A percentile compares a stretch with the other conserved stretches of the same genome.
Evolutionary conservation across 2,888 invertebrate species (phyloP).

Genomic region (Gerris lacustris): DNA sequence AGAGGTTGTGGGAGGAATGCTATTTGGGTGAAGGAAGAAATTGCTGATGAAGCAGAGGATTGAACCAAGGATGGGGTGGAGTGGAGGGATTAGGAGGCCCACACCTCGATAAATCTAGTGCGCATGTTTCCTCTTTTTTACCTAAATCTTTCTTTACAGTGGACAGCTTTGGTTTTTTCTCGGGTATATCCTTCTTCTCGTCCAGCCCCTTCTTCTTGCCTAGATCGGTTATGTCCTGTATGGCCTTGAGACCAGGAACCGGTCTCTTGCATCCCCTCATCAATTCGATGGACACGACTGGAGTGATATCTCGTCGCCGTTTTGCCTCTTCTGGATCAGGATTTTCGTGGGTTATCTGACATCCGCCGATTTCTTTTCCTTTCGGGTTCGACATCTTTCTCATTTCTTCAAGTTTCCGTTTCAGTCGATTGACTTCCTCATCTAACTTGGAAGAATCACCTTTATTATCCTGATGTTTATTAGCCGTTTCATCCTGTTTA

Average conservation of each 20-base stretch:
- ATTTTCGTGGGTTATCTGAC: conserved; percentile 26
- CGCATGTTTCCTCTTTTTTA: conserved; percentile 13
- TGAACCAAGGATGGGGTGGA: not conserved
- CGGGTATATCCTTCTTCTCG: conserved; percentile 21
- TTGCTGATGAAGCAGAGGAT: conserved; percentile 7
- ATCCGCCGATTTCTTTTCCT: conserved; percentile 15
- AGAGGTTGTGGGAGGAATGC: not conserved
- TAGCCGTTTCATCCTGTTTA: not conserved
- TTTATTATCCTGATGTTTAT: not conserved
- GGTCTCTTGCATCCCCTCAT: conserved; percentile 27
- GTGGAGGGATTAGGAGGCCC: not conserved
- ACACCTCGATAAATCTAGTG: conserved; percentile 20
- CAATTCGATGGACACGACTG: conserved; percentile 31
- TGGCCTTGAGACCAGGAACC: conserved; percentile 26
- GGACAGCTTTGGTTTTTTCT: conserved; percentile 20
- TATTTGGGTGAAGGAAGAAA: conserved; percentile 5
- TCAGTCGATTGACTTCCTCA: conserved; percentile 26
- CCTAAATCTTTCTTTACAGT: conserved; percentile 22
- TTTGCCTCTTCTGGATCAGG: conserved; percentile 26
- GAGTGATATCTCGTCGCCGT: conserved; percentile 28
- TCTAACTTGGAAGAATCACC: conserved; percentile 13
- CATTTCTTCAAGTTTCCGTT: conserved; percentile 27
- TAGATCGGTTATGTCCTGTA: conserved; percentile 23
- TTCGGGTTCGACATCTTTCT: conserved; percentile 14
- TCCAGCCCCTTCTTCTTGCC: conserved; percentile 23